phyloP scores from a whole-genome alignment of 1,140 invertebrate species.

The Contarinia nasturtii region DNA sequence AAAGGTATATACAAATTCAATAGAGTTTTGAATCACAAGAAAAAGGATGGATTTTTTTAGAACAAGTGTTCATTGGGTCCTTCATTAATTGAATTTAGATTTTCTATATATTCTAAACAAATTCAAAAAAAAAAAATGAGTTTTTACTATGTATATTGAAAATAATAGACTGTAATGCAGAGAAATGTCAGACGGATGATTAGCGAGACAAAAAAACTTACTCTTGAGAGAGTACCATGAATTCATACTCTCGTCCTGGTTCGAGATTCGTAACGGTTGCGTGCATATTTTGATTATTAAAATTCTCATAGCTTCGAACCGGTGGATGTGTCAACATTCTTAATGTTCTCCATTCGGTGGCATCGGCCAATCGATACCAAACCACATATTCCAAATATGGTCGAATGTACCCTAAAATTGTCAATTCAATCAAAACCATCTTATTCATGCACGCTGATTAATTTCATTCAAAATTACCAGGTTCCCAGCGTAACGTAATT shows the following conservation, averaged over 20 bases:
- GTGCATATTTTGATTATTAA: slow-evolving; percentile 37
- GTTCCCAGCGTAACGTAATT: slow-evolving; percentile 70
- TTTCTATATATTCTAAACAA: too few species aligned
- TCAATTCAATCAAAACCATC: not conserved
- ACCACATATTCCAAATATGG: slow-evolving; percentile 67
- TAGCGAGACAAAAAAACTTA: too few species aligned
- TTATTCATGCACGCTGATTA: not conserved
- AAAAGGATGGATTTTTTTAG: too few species aligned
- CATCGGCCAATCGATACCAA: slow-evolving; percentile 56
- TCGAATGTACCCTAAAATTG: slow-evolving; percentile 50
- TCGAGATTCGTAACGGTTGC: slow-evolving; percentile 59
- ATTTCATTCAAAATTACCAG: slow-evolving; percentile 24
- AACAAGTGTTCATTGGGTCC: too few species aligned
- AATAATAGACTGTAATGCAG: too few species aligned
- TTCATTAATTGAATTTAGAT: too few species aligned
- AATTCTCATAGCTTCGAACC: too few species aligned
- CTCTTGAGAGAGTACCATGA: slow-evolving; percentile 69
- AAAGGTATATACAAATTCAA: too few species aligned
- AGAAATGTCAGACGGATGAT: too few species aligned
- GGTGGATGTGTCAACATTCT: slow-evolving; percentile 33
- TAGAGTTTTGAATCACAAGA: too few species aligned
- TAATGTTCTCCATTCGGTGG: slow-evolving; percentile 58
- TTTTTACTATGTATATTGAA: too few species aligned
- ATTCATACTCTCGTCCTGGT: slow-evolving; percentile 67
- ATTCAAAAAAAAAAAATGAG: too few species aligned